Evolutionary conservation across 2,797 vertebrate genomes (phyloP).

Genomic region (Myotis pilosus): DNA sequence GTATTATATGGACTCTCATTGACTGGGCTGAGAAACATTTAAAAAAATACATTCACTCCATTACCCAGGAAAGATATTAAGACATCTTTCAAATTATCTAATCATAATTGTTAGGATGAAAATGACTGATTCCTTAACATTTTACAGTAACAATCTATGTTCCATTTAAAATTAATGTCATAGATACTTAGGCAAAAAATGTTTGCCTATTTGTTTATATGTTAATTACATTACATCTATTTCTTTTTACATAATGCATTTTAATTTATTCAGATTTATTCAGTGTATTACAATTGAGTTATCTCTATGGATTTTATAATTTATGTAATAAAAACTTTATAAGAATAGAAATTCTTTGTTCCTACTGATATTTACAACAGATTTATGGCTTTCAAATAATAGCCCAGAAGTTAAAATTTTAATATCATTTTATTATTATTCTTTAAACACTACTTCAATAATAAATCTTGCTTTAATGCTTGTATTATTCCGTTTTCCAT

Average conservation of each 20-base stretch:
- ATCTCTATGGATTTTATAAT: slow-evolving; percentile 48
- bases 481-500: not conserved
- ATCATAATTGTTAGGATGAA: not conserved
- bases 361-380: slow-evolving; percentile 32
- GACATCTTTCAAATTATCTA: slow-evolving; percentile 20
- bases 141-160: not conserved
- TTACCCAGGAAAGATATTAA: not conserved
- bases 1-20: not conserved
- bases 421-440: slow-evolving; percentile 46
- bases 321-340: slow-evolving; percentile 45
- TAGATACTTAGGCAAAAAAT: not conserved
- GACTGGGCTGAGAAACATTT: not conserved
- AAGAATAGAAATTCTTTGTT: slow-evolving; percentile 45
- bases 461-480: slow-evolving; percentile 35
- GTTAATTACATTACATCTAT: slow-evolving; percentile 27
- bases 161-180: slow-evolving; percentile 47
- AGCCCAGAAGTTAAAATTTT: slow-evolving; percentile 44
- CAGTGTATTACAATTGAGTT: not conserved
- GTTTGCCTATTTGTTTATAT: slow-evolving; percentile 27
- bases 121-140: not conserved
- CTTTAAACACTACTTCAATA: slow-evolving; percentile 19
- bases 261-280: slow-evolving; percentile 56
- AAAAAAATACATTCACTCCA: not conserved
- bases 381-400: slow-evolving; percentile 62
- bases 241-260: slow-evolving; percentile 48